Evolutionary conservation across 2,113 vertebrate species (phyloP).

Genomic region (Cranoglanis bouderius): DNA sequence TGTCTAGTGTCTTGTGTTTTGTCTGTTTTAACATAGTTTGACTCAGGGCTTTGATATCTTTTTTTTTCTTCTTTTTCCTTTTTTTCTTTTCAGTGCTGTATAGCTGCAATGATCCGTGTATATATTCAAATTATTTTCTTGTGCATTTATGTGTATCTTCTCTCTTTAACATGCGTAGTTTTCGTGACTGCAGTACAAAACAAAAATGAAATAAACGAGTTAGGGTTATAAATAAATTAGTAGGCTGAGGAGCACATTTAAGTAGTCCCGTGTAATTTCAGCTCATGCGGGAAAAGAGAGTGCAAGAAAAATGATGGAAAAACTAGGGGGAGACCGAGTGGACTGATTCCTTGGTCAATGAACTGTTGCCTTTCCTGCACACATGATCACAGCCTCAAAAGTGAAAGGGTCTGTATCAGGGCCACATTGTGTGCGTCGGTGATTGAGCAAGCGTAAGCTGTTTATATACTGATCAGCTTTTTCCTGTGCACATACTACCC

Average conservation of each 20-base stretch:
- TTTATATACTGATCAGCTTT: constrained; percentile 20
- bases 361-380: constrained; percentile 29
- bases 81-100: neutral
- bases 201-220: neutral
- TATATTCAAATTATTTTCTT: neutral
- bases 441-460: neutral
- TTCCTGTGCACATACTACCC: neutral
- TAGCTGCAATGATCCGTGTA: neutral
- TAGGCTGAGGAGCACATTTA: neutral
- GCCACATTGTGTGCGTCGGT: neutral
- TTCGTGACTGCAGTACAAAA: neutral
- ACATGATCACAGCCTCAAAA: constrained; percentile 39
- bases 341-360: constrained; percentile 30
- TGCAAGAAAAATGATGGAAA: neutral
- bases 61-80: neutral
- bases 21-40: neutral
- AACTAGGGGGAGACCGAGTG: neutral
- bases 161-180: neutral
- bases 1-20: neutral
- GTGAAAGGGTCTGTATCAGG: constrained; percentile 14
- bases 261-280: neutral
- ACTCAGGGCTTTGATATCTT: neutral
- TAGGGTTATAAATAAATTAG: neutral
- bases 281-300: neutral
- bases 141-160: neutral